Evolutionary conservation across 2,888 invertebrate genomes (phyloP).

Genomic region (Periphyllus acericola): DNA sequence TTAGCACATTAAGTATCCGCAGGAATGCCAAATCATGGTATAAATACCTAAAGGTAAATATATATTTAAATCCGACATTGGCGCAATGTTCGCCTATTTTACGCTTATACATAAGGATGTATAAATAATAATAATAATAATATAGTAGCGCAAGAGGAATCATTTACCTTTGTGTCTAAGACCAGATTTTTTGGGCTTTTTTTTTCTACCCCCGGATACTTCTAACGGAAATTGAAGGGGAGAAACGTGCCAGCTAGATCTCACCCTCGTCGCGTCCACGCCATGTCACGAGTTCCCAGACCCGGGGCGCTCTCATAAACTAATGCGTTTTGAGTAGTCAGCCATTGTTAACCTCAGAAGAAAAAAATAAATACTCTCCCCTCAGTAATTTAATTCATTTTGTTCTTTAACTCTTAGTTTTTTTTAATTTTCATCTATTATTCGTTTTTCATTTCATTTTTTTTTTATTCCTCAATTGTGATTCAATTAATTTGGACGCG

Average conservation of each 20-base stretch:
- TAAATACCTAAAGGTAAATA: not conserved
- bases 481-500: conserved; percentile 39
- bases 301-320: conserved; percentile 51
- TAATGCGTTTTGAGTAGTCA: conserved; percentile 54
- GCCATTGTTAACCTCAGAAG: conserved; percentile 48
- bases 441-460: not conserved
- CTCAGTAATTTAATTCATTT: conserved; percentile 47
- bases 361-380: conserved; percentile 6
- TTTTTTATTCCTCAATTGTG: conserved; percentile 38
- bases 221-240: conserved; percentile 52
- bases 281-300: conserved; percentile 49
- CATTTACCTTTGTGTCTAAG: conserved; percentile 49
- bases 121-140: conserved; percentile 15
- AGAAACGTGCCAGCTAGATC: conserved; percentile 43
- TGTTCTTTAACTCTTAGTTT: conserved; percentile 45
- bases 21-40: not conserved
- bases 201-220: conserved; percentile 36
- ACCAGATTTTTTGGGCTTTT: conserved; percentile 29
- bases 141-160: not conserved
- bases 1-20: not conserved
- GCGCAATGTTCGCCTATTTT: no score
- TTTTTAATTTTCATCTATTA: not conserved
- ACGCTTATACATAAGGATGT: not conserved
- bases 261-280: conserved; percentile 43
- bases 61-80: not conserved